phyloP scores from a whole-genome alignment of 2,888 invertebrate genomes.

The Entomobrya proxima region DNA sequence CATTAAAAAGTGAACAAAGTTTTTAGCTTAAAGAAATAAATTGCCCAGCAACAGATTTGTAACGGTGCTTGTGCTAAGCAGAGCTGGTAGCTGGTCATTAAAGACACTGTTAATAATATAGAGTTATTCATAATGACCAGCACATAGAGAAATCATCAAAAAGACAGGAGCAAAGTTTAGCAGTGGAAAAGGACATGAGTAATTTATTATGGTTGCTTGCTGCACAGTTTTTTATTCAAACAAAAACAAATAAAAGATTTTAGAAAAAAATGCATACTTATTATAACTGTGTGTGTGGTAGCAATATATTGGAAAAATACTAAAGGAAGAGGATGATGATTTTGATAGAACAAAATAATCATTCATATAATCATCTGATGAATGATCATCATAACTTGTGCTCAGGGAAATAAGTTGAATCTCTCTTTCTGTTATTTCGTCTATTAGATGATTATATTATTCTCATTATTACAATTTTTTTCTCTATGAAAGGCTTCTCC shows the following conservation, averaged over 20 bases:
- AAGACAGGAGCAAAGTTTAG: not conserved
- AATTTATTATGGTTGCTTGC: conserved; percentile 64
- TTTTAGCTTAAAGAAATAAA: no score
- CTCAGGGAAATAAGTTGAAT: not conserved
- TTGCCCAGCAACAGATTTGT: no score
- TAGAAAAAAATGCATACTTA: no score
- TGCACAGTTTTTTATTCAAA: conserved; percentile 13
- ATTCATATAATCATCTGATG: no score
- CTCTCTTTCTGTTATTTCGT: not conserved
- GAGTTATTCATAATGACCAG: no score
- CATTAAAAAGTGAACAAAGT: no score
- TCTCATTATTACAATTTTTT: not conserved
- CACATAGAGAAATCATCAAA: not conserved
- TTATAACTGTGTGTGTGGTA: no score
- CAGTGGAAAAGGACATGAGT: conserved; percentile 9
- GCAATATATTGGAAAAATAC: no score
- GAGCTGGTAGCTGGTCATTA: no score
- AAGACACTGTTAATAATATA: conserved; percentile 7
- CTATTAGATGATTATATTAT: not conserved
- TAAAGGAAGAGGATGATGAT: no score
- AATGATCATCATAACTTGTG: not conserved
- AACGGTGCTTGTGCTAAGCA: no score
- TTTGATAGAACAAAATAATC: not conserved
- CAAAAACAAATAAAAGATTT: conserved; percentile 41
- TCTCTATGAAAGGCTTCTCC: not conserved